Conservation (phyloP, 2,888 invertebrate genomes). For the Baccha elongata region DNA sequence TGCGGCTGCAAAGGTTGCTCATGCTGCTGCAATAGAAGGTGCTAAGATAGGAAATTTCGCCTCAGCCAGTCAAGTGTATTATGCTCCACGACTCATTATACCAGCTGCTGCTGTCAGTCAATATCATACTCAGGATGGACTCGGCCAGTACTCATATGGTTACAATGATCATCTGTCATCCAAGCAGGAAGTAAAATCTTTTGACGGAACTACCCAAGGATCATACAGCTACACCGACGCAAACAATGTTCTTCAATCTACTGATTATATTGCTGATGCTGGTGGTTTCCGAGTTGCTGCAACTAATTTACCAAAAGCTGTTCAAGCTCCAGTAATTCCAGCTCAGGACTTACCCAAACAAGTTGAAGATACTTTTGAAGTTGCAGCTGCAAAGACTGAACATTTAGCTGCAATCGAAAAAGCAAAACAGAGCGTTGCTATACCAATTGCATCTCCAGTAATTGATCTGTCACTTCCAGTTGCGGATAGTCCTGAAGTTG, state of each 20-base stretch:
- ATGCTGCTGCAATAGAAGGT: too few relatives aligned
- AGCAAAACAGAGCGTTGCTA: not conserved
- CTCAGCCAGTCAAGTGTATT: not conserved
- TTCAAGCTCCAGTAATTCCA: conserved; percentile 77
- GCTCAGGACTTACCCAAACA: not conserved
- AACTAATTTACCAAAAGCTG: conserved; percentile 84
- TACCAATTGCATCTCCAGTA: not conserved
- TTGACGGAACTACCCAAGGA: conserved; percentile 85
- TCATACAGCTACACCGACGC: conserved; percentile 86
- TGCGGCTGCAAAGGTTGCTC: too few relatives aligned
- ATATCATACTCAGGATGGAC: conserved; percentile 14
- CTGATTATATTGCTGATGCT: conserved; percentile 84
- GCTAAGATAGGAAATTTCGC: too few relatives aligned
- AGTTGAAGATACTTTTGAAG: not conserved
- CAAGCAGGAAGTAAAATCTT: conserved; percentile 84
- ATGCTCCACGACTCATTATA: not conserved
- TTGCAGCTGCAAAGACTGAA: conserved; percentile 1
- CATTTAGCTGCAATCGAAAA: conserved; percentile 1
- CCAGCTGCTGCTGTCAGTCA: not conserved
- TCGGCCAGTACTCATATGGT: conserved; percentile 79
- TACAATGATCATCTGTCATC: conserved; percentile 85
- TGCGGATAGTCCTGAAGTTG: not conserved
- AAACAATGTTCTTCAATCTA: conserved; percentile 84
- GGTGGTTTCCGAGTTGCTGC: conserved; percentile 86
- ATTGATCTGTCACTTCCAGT: not conserved